Base-by-base conservation (phyloP, 2,888 invertebrate species). In the Cantharis rufa region DNA sequence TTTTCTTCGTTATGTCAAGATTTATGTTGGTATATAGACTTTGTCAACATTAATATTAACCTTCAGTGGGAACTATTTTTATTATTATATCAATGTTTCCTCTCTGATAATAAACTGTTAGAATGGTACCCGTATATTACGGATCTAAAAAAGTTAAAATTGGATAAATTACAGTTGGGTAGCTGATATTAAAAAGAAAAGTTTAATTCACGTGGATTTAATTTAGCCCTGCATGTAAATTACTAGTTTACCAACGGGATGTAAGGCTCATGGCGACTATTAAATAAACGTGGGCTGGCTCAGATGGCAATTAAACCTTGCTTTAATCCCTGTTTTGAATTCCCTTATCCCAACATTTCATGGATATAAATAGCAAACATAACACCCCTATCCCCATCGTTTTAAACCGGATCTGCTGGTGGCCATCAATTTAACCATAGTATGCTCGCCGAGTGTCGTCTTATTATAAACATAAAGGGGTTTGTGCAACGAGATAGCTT, bases 241-340 rank as follows among this genome's bases (percentile, higher is more conserved):
- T 80, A 83, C 83, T 83, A 82, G 82, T 84, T 84, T 82, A 83
- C 82, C 83, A 83, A 80, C 82, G 83, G 84, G 83, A 82, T 82
- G 83, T 77, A 81, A 77, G 78, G 81, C 83, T 83, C 83, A 81
- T 81, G 82, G 82, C 84, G 79, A 82, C 83, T 84, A 85, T 85
- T 85, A 84, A 85, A 82, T 80, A 82, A 83, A 82, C 83, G 83
- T 81, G 83, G 83, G 81, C 82, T 81, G 83, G 81, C 82, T 81
- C 82, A 79, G 82, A 77, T 79, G 82, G 84, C 84, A 85, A 85
- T 85, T 85, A 85, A 84, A 82, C 83, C 81, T 81, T 78, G 82
- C 81, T 83, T 84, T 84, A 84, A 84, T 84, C 85, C 84, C 80
- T 78, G 78, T 80, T 82, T 83, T 81, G 82, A 81, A 78, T 78